Conservation (phyloP, 2,888 invertebrate genomes). For the Blastobasis adustella region DNA sequence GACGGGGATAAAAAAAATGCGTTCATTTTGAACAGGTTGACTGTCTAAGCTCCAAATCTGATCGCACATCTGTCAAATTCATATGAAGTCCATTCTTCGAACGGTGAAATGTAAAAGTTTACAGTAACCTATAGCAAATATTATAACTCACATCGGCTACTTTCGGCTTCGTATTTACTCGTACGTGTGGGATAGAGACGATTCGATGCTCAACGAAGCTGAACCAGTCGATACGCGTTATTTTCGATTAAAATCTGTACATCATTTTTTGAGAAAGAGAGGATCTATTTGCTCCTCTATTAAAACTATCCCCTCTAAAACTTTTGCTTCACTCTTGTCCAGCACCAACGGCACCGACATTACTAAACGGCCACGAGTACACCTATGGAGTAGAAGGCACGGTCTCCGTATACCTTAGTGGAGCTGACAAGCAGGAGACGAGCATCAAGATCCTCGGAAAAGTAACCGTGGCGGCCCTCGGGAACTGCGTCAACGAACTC, state of each 20-base stretch:
- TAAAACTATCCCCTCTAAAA: background rate
- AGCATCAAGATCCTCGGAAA: slow-evolving; percentile 80
- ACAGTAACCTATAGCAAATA: no score
- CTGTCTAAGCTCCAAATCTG: no score
- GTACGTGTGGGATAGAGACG: background rate
- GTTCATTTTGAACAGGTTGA: no score
- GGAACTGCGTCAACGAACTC: slow-evolving; percentile 82
- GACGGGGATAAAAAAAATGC: no score
- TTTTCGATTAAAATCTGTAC: background rate
- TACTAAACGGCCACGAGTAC: slow-evolving; percentile 82
- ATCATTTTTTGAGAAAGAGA: background rate
- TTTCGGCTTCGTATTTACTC: background rate
- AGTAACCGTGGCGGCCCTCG: slow-evolving; percentile 78
- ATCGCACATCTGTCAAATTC: no score
- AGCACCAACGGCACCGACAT: slow-evolving; percentile 68
- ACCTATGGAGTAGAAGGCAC: slow-evolving; percentile 86
- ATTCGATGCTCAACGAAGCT: background rate
- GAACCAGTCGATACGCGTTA: background rate
- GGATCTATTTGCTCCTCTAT: background rate
- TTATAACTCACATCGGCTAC: no score
- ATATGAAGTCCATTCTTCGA: no score
- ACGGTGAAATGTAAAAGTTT: no score
- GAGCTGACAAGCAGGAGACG: slow-evolving; percentile 79
- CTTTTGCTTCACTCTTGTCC: slow-evolving; percentile 2
- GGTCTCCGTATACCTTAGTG: slow-evolving; percentile 80